phyloP scores from a whole-genome alignment of 2,888 invertebrate genomes.

The Lathronympha strigana region DNA sequence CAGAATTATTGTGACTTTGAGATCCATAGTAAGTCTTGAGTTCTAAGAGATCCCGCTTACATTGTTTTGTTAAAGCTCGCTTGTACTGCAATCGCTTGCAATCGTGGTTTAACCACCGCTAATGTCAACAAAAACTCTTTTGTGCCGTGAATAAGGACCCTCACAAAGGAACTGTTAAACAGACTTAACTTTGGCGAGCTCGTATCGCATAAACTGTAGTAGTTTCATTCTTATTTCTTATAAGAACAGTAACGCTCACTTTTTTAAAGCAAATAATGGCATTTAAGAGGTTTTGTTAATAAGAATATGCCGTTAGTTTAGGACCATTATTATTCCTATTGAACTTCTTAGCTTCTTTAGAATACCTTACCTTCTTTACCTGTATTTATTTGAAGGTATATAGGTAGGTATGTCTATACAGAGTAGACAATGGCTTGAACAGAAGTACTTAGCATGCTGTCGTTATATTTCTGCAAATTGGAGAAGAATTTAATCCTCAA shows the following conservation, averaged over 20 bases:
- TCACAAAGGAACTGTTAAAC: slow-evolving; percentile 23
- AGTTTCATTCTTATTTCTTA: background rate
- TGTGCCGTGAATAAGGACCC: slow-evolving; percentile 26
- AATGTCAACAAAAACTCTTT: slow-evolving; percentile 39
- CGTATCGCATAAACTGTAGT: background rate
- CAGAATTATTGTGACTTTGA: background rate
- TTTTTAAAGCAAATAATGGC: background rate
- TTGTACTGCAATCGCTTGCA: background rate
- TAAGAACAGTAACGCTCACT: background rate
- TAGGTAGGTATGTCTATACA: too few species aligned
- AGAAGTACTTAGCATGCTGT: too few species aligned
- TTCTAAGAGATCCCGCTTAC: background rate
- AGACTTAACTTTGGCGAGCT: background rate
- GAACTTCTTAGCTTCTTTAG: background rate
- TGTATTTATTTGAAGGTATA: too few species aligned
- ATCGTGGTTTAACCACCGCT: slow-evolving; percentile 36
- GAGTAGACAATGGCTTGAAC: too few species aligned
- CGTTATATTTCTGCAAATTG: too few species aligned
- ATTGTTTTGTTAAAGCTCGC: background rate
- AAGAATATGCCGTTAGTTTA: slow-evolving; percentile 9
- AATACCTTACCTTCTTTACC: background rate
- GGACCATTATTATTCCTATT: slow-evolving; percentile 23
- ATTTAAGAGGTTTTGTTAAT: background rate
- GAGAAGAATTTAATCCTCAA: too few species aligned
- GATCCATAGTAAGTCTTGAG: background rate